Percentiles rank a stretch among this genome's conserved stretches.
Evolutionary conservation across 35 echinoderm and acorn worm species (phyloP).

Genomic region (Amphiura filiformis): DNA sequence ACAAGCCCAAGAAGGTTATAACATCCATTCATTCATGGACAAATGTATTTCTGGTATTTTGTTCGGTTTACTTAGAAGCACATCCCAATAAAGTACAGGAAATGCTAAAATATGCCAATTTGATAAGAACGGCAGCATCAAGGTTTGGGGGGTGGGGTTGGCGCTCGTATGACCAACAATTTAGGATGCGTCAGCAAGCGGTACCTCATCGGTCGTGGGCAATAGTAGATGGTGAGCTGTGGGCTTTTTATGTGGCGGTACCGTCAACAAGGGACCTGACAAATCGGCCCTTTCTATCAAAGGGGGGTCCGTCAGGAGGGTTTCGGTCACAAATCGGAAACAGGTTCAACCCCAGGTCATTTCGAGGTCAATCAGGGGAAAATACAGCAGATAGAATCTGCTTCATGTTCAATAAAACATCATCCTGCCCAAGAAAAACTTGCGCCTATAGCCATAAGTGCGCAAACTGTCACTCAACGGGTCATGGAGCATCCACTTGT

Average conservation of each 20-base stretch:
- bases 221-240: conserved; percentile 9
- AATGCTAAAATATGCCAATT: background rate
- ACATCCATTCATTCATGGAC: conserved; percentile 19
- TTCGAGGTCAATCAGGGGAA: background rate
- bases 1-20: background rate
- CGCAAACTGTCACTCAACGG: background rate
- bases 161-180: conserved; percentile 16
- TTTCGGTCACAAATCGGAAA: no score
- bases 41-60: conserved; percentile 18
- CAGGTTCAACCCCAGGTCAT: no score
- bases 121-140: background rate
- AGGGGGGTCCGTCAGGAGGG: background rate
- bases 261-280: background rate
- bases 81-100: background rate
- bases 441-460: background rate
- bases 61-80: background rate
- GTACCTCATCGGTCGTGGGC: conserved; percentile 10
- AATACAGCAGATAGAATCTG: background rate
- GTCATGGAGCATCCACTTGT: background rate
- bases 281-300: background rate
- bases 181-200: background rate
- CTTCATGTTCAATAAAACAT: background rate
- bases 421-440: background rate
- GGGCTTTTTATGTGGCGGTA: background rate
- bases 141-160: conserved; percentile 18